Evolutionary conservation across 2,113 vertebrate genomes (phyloP).

Genomic region (Tympanuchus pallidicinctus): DNA sequence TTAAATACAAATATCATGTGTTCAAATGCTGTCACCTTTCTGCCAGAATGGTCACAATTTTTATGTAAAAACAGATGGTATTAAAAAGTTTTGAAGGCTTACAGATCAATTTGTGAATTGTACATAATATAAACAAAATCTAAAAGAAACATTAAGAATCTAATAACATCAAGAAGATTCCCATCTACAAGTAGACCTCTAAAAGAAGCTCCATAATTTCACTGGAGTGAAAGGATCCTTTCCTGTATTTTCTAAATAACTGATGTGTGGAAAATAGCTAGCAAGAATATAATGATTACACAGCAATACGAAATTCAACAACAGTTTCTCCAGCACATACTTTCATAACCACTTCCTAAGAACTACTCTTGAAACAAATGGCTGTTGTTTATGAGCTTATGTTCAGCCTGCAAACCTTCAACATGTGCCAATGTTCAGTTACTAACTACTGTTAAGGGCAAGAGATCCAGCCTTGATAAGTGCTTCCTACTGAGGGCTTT

Average conservation of each 20-base stretch:
- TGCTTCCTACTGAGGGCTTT: not conserved
- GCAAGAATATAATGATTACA: not conserved
- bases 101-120: not conserved
- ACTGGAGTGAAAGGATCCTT: not conserved
- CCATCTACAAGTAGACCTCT: not conserved
- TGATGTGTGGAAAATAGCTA: not conserved
- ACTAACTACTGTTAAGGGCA: not conserved
- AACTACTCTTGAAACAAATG: not conserved
- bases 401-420: not conserved
- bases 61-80: not conserved
- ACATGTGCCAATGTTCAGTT: not conserved
- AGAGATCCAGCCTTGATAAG: not conserved
- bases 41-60: not conserved
- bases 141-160: not conserved
- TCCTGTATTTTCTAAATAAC: not conserved
- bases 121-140: not conserved
- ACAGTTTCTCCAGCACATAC: not conserved
- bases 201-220: not conserved
- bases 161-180: not conserved
- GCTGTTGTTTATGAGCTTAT: fast-evolving
- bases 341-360: not conserved
- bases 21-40: not conserved
- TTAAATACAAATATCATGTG: not conserved
- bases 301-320: not conserved
- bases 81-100: not conserved